phyloP scores from a whole-genome alignment of 2,888 invertebrate species.

The Drosophila siamana region DNA sequence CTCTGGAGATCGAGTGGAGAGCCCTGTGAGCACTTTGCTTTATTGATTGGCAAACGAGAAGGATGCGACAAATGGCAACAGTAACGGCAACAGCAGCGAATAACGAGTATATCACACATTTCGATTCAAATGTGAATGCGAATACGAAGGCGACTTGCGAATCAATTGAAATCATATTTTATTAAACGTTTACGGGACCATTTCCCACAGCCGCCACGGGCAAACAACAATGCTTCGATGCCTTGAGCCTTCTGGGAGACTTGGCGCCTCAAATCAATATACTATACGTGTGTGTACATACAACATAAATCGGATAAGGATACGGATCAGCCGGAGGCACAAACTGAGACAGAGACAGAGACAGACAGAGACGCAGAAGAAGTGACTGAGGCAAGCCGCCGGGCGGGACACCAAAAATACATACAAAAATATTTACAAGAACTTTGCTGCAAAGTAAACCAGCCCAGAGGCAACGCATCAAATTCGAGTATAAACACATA shows the following conservation, averaged over 20 bases:
- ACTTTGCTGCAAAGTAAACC: conserved; percentile 61
- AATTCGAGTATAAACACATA: conserved; percentile 67
- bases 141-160: conserved; percentile 58
- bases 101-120: conserved; percentile 54
- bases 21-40: conserved; percentile 57
- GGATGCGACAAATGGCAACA: conserved; percentile 24
- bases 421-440: conserved; percentile 74
- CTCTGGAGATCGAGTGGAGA: conserved; percentile 55
- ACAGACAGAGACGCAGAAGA: too few species aligned
- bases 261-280: conserved; percentile 52
- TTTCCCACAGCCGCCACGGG: conserved; percentile 71
- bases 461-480: conserved; percentile 66
- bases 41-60: conserved; percentile 67
- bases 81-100: conserved; percentile 26
- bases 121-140: conserved; percentile 55
- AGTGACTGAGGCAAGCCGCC: conserved; percentile 17
- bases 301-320: conserved; percentile 66
- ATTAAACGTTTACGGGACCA: conserved; percentile 77
- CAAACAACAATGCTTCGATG: conserved; percentile 42
- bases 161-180: conserved; percentile 79
- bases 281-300: conserved; percentile 38
- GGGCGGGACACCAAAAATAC: conserved; percentile 45
- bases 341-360: background rate
- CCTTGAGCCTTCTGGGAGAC: conserved; percentile 29
- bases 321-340: conserved; percentile 37